Evolutionary conservation across 2,888 invertebrate species (phyloP), one percentile per base, ranked within the genome.

Genomic region (Rhagonycha lutea): DNA sequence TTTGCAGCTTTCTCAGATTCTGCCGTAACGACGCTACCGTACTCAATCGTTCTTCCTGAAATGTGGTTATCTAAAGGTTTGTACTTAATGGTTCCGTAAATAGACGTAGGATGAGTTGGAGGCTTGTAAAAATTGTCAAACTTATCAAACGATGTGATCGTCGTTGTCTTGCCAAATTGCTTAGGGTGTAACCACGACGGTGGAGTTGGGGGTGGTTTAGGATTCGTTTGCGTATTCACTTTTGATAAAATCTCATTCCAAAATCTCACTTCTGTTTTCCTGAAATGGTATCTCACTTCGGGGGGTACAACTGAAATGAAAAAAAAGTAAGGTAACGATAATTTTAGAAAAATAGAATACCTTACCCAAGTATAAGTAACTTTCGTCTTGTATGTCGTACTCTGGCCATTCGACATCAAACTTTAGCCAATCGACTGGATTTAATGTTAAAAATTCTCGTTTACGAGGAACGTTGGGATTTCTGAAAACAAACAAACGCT

Each of bases 241-340:
- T 92, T 92, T 0, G 96, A 96, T 68, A 98, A 90, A 61, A 92
- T 91, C 72, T 95, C 92, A 80, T 95, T 93, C 98, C 98, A 98
- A 84, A 95, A 96, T 67, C 92, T 92, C 84, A 96, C 93, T 83
- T 94, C 94, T 79, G 92, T 92, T 7, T 92, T 90, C 61, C 96
- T 91, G 87, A 97, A 98, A 81, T 93, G 92, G 77, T 92, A 91
- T 74, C 92, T 92, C 61, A 94, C 90, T 61, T 90, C 90, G 0
- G 96, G 95, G 3, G 96, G 95, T 79, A 94, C 92, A 75, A 94
- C 97, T 95, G 89, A 14, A 87, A 88, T 95, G 89, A 14, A 87
- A 88, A 47, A 65, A 23, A 61, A 9, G 8, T n/a, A 18, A 62
- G 32, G 14, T 68, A 12, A 26, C 18, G n/a, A 63, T 28, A 62